phyloP scores from a whole-genome alignment of 2,113 vertebrate species.

The Nerophis lumbriciformis region DNA sequence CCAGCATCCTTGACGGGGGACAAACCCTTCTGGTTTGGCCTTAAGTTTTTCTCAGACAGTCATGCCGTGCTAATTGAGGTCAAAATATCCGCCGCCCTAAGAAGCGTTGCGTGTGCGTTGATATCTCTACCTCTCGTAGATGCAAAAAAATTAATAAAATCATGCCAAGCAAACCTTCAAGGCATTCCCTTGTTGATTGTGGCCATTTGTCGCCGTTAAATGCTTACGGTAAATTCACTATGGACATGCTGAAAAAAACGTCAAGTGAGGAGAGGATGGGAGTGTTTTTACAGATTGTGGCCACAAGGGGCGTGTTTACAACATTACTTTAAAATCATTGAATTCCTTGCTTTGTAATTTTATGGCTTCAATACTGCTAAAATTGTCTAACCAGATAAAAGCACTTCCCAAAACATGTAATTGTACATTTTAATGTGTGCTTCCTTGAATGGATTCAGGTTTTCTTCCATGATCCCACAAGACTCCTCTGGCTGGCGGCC shows the following conservation, averaged over 20 bases:
- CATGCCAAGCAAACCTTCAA: conserved; percentile 4
- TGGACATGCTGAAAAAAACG: neutral
- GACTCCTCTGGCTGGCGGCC: conserved; percentile 48
- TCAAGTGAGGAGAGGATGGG: neutral
- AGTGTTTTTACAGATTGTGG: neutral
- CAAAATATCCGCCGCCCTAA: conserved; percentile 21
- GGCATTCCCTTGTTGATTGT: conserved; percentile 12
- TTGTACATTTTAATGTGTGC: no score
- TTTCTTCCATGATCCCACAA: conserved; percentile 33
- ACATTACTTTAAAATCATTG: no score
- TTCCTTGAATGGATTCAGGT: neutral
- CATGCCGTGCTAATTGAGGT: conserved; percentile 57
- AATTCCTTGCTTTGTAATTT: no score
- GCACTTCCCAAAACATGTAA: no score
- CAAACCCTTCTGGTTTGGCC: conserved; percentile 53
- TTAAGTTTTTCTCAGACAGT: conserved; percentile 44
- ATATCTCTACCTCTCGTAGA: conserved; percentile 24
- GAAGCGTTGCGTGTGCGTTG: conserved; percentile 18
- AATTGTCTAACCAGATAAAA: no score
- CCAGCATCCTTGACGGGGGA: conserved; percentile 36
- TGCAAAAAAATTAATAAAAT: conserved; percentile 14
- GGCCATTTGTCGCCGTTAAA: conserved; percentile 6
- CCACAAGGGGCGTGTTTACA: no score
- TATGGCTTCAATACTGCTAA: no score
- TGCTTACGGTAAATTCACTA: neutral